Percentiles rank a stretch among this genome's conserved stretches.
Conservation (phyloP, 2,888 invertebrate species). For the Lithodes maja region DNA sequence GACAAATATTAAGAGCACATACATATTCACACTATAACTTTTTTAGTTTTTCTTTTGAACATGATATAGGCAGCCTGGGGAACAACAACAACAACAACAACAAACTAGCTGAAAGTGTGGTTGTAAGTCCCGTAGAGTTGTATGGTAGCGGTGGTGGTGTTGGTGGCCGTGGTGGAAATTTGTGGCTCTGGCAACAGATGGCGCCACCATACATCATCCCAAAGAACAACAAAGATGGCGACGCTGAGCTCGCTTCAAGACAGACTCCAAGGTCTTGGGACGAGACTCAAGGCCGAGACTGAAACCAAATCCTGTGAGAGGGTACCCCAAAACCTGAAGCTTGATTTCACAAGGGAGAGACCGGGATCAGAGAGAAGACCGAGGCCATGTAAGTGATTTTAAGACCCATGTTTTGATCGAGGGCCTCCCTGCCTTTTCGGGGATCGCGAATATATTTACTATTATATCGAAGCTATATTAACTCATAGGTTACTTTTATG, state of each 20-base stretch:
- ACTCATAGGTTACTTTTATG: background rate
- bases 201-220: background rate
- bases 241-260: conserved; percentile 70
- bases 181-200: conserved; percentile 21
- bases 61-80: background rate
- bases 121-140: background rate
- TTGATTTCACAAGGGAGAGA: conserved; percentile 68
- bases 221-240: conserved; percentile 70
- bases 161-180: conserved; percentile 10
- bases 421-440: conserved; percentile 5
- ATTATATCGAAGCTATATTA: background rate
- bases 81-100: background rate
- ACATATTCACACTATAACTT: background rate
- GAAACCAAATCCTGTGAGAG: conserved; percentile 66
- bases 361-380: conserved; percentile 70
- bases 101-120: background rate
- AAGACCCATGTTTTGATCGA: conserved; percentile 11
- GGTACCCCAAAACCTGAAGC: conserved; percentile 61
- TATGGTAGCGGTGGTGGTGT: background rate
- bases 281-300: conserved; percentile 68
- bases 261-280: conserved; percentile 67
- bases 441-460: conserved; percentile 1
- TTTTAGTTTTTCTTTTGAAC: background rate
- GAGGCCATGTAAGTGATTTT: conserved; percentile 56
- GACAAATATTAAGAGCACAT: no score